A percentile compares a stretch with the other conserved stretches of the same genome.
These are phyloP conservation scores for Microtus montanus DNA, from an alignment of 2,113 vertebrate genomes.

Conservation along the genomic window DNA sequence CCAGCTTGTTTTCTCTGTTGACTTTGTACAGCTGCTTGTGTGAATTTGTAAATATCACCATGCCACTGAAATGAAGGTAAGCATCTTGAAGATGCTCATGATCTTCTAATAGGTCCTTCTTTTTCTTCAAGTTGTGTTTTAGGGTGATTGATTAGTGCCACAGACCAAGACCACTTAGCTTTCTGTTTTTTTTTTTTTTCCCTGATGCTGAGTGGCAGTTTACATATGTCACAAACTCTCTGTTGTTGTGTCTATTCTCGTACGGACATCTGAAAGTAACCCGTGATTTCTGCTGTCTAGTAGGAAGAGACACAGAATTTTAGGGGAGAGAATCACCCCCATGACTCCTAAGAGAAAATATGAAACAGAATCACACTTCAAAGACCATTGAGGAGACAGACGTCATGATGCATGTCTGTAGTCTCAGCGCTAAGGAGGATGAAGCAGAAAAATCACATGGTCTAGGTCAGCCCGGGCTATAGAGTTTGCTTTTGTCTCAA, in stretches of 20 bases:
- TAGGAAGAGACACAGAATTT: not conserved
- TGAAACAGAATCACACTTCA: not conserved
- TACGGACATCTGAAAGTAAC: not conserved
- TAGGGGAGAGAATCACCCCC: slow-evolving; percentile 13
- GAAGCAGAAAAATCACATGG: not conserved
- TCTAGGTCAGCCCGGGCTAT: not conserved
- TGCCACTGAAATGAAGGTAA: not conserved
- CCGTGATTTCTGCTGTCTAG: not conserved
- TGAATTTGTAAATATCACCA: not conserved
- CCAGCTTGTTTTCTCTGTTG: not conserved
- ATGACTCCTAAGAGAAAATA: not conserved
- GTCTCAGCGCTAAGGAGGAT: not conserved
- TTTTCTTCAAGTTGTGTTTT: slow-evolving; percentile 30
- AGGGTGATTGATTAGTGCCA: not conserved
- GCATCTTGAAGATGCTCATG: slow-evolving; percentile 20
- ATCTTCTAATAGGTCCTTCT: slow-evolving; percentile 48
- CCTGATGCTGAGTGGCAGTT: not conserved
- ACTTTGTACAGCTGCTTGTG: slow-evolving; percentile 14
- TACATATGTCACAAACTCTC: slow-evolving; percentile 33
- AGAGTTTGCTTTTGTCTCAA: not conserved
- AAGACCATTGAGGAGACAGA: not conserved
- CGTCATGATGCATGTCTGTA: not conserved
- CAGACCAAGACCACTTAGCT: slow-evolving; percentile 20
- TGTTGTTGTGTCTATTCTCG: not conserved
- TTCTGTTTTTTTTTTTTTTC: slow-evolving; percentile 25